Base-by-base conservation (phyloP, 2,888 invertebrate genomes). In the Rhagophthalmus giganteus region DNA sequence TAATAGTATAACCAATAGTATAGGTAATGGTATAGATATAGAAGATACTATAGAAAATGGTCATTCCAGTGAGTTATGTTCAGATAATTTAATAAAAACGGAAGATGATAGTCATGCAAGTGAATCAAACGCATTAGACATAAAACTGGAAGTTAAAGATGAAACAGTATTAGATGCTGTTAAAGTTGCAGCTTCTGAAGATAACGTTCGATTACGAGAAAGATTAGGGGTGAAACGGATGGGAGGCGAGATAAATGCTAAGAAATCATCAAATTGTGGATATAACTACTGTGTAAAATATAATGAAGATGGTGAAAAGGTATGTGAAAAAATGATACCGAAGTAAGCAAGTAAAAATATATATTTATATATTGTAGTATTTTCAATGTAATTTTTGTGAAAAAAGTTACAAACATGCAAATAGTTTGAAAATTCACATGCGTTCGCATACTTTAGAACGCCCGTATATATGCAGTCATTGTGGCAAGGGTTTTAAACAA, bases 361-460 rank as follows among this genome's bases (percentile, higher is more conserved):
- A n/a, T n/a, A n/a, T n/a, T n/a, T n/a, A n/a, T n/a, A n/a, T n/a
- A n/a, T n/a, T n/a, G n/a, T n/a, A n/a, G n/a, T n/a, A n/a, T n/a
- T n/a, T n/a, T n/a, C n/a, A 49, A 30, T 64, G 64, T 39, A 49
- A 46, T 40, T 30, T 44, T 13, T 64, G 64, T 39, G 37, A 53
- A 11, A 62, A 58, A 45, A 38, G 31, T 4, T 64, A 60, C 33
- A 63, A 62, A 50, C 64, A 58, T 38, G 48, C 61, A 1, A 64
- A 61, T 30, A 68, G 67, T 57, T 58, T 73, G 24, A 65, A 62
- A 37, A 66, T 69, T 32, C 74, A 73, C 44, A 65, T 70, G 45
- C 61, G 70, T 33, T 66, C 66, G 14, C 74, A 74, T 45, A 70
- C 68, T 9, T 60, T 66, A 15, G 72, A 73, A 54, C 63, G 66